Evolutionary conservation across 2,113 vertebrate genomes (phyloP), one percentile per base, ranked within the genome.

Genomic region (Nesogale talazaci): DNA sequence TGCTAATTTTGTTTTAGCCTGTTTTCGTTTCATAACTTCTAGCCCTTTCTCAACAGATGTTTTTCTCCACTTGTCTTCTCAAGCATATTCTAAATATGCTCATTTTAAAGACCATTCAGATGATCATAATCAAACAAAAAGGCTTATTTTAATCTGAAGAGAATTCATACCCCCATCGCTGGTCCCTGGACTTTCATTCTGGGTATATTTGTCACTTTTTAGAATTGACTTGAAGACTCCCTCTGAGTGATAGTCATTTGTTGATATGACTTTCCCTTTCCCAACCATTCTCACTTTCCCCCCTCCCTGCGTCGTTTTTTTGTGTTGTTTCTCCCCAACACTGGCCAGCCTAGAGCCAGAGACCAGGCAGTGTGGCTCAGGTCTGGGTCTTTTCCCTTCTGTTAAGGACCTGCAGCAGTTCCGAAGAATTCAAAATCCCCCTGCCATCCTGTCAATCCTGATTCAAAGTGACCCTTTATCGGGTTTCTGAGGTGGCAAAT

Each of bases 11-110:
- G 79, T 79, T 42, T 79, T 25, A 46, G 27, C 17, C 42, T 75
- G 17, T 11, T 92, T 67, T 83, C 56, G 63, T 52, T 84, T 88
- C 27, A 27, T 89, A 74, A 79, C 22, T n/a, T 42, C 16, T 77
- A 36, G 29, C 27, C n/a, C 27, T 40, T 77, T 91, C 79, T 76
- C 72, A 88, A 89, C 40, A 93, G 15, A 89, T 52, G 25, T 70
- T 89, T 82, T 72, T 25, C 23, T 78, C 42, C 38, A 38, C 9
- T 34, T 86, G 27, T 78, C 40, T 86, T 36, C 38, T 85, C 38
- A 2, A 89, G 12, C 74, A 61, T 40, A 89, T 75, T 20, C 16
- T 92, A 65, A 67, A 82, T 34, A 4, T 7, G 25, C 15, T 75
- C 52, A 29, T 75, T 38, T 74, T 29, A 46, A 83, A 80, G 19